Conservation (phyloP, 2,113 vertebrate species). For the Capra hircus region DNA sequence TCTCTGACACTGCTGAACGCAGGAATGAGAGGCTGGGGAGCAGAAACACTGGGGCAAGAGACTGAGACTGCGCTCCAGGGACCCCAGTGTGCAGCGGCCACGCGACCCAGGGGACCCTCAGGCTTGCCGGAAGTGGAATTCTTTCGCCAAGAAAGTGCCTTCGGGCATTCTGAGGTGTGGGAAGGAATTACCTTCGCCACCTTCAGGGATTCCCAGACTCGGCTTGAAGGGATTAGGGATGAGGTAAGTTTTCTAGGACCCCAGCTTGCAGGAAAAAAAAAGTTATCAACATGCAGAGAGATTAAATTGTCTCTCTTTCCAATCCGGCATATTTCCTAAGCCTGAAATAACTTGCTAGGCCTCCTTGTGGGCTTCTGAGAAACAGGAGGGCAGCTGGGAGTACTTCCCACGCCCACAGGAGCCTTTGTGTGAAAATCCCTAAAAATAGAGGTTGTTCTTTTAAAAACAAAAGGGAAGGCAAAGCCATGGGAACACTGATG, state of each 20-base stretch:
- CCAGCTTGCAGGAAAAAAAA: not conserved
- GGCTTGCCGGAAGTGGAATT: too few species aligned
- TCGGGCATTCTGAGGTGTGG: not conserved
- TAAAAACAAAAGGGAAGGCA: constrained; percentile 59
- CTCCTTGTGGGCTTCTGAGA: constrained; percentile 49
- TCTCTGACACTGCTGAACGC: not conserved
- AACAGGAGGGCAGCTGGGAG: constrained; percentile 55
- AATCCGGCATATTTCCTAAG: constrained; percentile 42
- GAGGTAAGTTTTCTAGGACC: not conserved
- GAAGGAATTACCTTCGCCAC: too few species aligned
- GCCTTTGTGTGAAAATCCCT: constrained; percentile 57
- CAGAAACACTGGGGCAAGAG: not conserved
- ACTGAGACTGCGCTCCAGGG: not conserved
- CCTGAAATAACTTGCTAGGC: constrained; percentile 56
- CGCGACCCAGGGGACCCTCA: not conserved
- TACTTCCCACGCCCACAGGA: constrained; percentile 55
- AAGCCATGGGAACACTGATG: not conserved
- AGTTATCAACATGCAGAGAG: not conserved
- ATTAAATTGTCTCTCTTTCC: constrained; percentile 48
- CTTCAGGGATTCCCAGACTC: not conserved
- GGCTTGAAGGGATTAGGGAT: not conserved
- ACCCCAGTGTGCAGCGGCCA: not conserved
- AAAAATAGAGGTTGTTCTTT: constrained; percentile 65
- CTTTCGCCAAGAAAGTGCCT: not conserved
- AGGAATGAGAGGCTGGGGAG: not conserved